Evolutionary conservation across 1,140 invertebrate genomes (phyloP), one percentile per base, ranked within the genome.

Genomic region (Meloidogyne chitwoodi): DNA sequence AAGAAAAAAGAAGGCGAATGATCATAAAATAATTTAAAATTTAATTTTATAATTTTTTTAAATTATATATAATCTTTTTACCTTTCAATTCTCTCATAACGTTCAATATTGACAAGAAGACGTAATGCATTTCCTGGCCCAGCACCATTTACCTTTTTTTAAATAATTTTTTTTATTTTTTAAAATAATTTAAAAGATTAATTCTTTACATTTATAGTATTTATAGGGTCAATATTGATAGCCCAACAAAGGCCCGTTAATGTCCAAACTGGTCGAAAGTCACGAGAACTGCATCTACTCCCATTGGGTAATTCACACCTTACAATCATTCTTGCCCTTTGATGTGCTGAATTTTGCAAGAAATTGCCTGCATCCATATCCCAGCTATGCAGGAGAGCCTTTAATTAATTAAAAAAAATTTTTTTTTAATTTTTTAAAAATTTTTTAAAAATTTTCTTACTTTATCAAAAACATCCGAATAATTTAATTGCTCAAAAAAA

Each of bases 211-310:
- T 79, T 31, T 27, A 85, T 74, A 19, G 85, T 85, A 68, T 83
- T 78, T 31, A 74, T 34, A 6, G 77, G 75, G 74, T 86, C 85
- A 8, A 84, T 83, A 76, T 86, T 86, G 5, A 86, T 87, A 8
- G 85, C 85, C 85, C 85, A 86, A 69, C 85, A 86, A 8, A 86
- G 76, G 6, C 85, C 85, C 29, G 85, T 86, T 29, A 85, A 70
- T 26, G 85, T 86, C 85, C 85, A 86, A 22, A 86, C 77, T 22
- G 85, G 78, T 24, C 80, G 77, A 48, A 86, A 86, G 64, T 87
- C 85, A 22, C 66, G 26, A 12, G 68, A 14, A 5, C 38, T 63
- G 66, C 85, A 86, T 19, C 76, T 38, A 26, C 83, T 86, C 22
- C 85, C 85, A 76, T 86, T 87, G 11, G 85, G 85, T 75, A 81